phyloP scores from a whole-genome alignment of 2,113 vertebrate species.

The Megaptera novaeangliae region DNA sequence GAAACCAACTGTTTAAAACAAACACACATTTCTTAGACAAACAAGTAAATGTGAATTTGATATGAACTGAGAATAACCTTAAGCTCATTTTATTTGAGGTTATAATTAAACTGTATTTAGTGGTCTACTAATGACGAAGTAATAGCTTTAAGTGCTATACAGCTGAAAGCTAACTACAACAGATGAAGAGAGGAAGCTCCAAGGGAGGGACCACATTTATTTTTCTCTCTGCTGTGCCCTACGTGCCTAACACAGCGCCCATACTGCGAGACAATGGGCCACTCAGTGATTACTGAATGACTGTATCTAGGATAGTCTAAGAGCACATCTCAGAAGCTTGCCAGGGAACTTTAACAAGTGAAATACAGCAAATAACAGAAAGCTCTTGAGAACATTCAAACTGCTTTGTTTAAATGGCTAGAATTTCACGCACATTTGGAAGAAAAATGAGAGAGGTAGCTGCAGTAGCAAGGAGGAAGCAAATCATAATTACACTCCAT shows the following conservation, averaged over 20 bases:
- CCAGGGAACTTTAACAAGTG: background rate
- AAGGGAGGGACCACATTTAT: background rate
- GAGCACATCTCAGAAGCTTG: background rate
- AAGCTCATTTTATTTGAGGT: background rate
- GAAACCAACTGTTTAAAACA: background rate
- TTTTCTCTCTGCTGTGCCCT: background rate
- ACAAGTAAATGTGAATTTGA: background rate
- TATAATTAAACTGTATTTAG: background rate
- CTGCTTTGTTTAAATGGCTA: background rate
- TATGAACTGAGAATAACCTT: background rate
- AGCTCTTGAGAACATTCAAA: background rate
- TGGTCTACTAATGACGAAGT: background rate
- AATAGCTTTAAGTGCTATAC: background rate
- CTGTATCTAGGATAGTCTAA: background rate
- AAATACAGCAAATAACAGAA: background rate
- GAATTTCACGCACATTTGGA: background rate
- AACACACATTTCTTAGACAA: background rate
- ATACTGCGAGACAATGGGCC: background rate
- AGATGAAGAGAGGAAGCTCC: background rate
- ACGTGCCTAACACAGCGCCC: rapidly evolving
- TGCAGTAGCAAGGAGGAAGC: background rate
- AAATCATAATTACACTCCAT: background rate
- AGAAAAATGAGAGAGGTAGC: background rate
- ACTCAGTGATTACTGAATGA: background rate
- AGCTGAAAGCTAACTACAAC: background rate